A percentile compares a stretch with the other conserved stretches of the same genome.
These are phyloP conservation scores for Propithecus perrieri DNA, from an alignment of 2,797 vertebrate genomes.

Conservation along the genomic window DNA sequence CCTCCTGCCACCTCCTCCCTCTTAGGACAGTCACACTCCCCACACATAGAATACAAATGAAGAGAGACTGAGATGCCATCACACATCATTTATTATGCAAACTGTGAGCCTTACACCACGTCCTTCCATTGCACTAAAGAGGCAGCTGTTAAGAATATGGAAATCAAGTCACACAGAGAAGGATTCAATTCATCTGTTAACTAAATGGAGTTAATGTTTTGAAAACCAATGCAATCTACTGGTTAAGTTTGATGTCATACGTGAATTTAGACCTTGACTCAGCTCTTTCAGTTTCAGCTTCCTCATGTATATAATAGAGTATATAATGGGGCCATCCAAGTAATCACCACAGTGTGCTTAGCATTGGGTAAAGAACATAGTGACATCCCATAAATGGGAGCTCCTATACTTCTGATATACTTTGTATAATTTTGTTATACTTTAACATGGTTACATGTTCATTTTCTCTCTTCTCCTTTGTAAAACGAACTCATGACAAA, in stretches of 20 bases:
- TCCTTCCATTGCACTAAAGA: background rate
- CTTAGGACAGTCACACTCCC: background rate
- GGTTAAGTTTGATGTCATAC: background rate
- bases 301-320: background rate
- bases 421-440: background rate
- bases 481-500: background rate
- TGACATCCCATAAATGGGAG: background rate
- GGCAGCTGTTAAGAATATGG: background rate
- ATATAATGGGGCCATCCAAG: background rate
- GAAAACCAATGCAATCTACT: background rate
- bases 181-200: background rate
- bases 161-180: background rate
- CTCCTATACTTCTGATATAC: background rate
- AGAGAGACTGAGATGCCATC: background rate
- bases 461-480: constrained; percentile 16
- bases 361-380: background rate
- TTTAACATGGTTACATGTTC: background rate
- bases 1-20: background rate
- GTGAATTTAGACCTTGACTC: background rate
- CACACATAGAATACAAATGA: background rate
- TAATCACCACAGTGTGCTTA: background rate
- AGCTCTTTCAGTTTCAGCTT: background rate
- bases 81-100: background rate
- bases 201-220: background rate
- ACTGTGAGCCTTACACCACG: background rate